Evolutionary conservation across 2,113 vertebrate genomes (phyloP), one percentile per base, ranked within the genome.

Genomic region (Cacatua alba): DNA sequence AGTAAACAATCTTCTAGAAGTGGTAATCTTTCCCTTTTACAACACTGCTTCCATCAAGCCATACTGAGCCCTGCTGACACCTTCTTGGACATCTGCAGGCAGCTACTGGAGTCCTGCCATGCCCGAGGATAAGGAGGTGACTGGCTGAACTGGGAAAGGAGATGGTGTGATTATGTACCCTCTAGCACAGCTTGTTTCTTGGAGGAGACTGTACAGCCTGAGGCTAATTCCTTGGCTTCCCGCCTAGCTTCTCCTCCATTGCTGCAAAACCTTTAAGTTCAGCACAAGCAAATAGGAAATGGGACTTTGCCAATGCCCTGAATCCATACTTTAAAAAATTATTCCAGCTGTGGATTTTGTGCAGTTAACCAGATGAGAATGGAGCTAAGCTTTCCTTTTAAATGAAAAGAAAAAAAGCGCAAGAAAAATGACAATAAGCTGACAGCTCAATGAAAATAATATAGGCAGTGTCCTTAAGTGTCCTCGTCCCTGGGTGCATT

Each of bases 221-320:
- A 69, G 87, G 91, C 81, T 76, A 91, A 95, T 97, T 95, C 94
- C 86, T 91, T 94, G 87, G 82, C 93, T 92, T 91, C 91, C 90
- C 92, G 87, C 89, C 81, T 79, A 8, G 84, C 81, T 95, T 51
- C 65, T 89, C 33, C 57, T 87, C 59, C 39, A 37, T 26, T 49
- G 64, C 88, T 82, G 69, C 70, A 91, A 79, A 82, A 64, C 78
- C 76, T 91, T 55, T 31, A 48, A 48, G 72, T 82, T 91, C 84
- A 87, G 77, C 68, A 83, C 43, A 77, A 5, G 51, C 92, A 83
- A 90, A 64, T 88, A 55, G 3, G 43, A 95, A 69, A 55, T n/a
- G 16, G 51, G 46, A 63, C 68, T 92, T 87, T 64, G 62, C 63
- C 89, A 78, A 44, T 82, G 89, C 83, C 89, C 77, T 35, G 52